Evolutionary conservation across 2,888 invertebrate species (phyloP), one percentile per base, ranked within the genome.

Genomic region (Hirtodrosophila cameraria): DNA sequence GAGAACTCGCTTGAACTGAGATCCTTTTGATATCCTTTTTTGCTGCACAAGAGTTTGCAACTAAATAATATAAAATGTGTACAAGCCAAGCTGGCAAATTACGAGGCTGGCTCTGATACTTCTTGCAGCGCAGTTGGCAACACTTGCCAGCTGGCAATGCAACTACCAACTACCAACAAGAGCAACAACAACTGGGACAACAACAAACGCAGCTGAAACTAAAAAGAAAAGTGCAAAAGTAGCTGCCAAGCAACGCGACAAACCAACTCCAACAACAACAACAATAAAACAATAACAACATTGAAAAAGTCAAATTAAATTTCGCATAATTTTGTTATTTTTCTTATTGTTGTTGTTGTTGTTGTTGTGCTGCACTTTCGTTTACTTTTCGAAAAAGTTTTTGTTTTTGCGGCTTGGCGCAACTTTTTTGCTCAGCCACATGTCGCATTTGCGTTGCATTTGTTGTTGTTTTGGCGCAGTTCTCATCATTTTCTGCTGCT

Each of bases 21-120:
- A 11, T 25, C 11, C 15, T 27, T 52, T 43, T 31, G 39, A 30
- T 33, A 5, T 35, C 13, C 31, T 12, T 38, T 15, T 33, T 25
- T 33, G n/a, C 25, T 36, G 23, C 41, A 48, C 33, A 55, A 52
- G 64, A 46, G 58, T 52, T 61, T 67, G 50, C 72, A 85, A 79
- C 77, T 82, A 85, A 82, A 85, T 84, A 82, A 85, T 82, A 82
- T 71, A 79, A 84, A 76, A 76, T 76, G 63, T 71, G 79, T 76
- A 84, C 70, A 78, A 73, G 78, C 58, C 75, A 75, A 78, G 78
- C 81, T 81, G 80, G 80, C 75, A 81, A 80, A 84, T 84, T 83
- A 80, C 81, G 69, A 79, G 69, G 69, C 60, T 61, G 55, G 50
- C 49, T 66, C n/a, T n/a, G n/a, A 53, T 69, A 50, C 71, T 58